Conservation (phyloP, 2,113 vertebrate species). For the Lagopus muta region DNA sequence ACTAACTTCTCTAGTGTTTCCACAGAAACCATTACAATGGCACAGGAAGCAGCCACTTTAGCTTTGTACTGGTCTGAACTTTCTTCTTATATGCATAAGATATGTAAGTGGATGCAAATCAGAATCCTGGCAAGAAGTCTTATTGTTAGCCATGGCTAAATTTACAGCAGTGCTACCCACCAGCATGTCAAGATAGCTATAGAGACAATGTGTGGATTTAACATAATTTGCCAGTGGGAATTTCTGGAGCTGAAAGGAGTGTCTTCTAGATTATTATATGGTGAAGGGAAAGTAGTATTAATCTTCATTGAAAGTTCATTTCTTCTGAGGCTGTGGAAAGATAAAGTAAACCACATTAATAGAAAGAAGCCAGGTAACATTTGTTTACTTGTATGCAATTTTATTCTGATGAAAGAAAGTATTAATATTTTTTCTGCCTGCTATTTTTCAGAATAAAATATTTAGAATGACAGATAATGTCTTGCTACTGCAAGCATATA, state of each 20-base stretch:
- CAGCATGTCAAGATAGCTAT: not conserved
- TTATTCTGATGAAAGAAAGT: constrained; percentile 17
- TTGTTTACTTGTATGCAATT: not conserved
- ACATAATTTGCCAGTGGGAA: constrained; percentile 37
- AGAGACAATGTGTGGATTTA: constrained; percentile 47
- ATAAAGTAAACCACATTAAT: constrained; percentile 30
- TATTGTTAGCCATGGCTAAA: not conserved
- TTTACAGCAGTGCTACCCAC: constrained; percentile 5
- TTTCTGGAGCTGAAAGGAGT: constrained; percentile 58
- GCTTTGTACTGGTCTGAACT: not conserved
- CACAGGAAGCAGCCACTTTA: not conserved
- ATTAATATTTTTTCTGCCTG: constrained; percentile 22
- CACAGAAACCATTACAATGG: not conserved
- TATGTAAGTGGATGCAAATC: not conserved
- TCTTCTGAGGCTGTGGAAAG: constrained; percentile 26
- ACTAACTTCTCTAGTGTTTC: not conserved
- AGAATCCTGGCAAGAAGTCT: not conserved
- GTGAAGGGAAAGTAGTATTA: constrained; percentile 60
- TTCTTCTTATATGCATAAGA: not conserved
- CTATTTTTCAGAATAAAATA: constrained; percentile 23
- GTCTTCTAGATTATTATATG: constrained; percentile 62
- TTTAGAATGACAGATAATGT: not conserved
- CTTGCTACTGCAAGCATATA: not conserved
- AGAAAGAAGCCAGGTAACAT: constrained; percentile 16
- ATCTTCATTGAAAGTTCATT: constrained; percentile 67